A percentile compares a stretch with the other conserved stretches of the same genome.
Evolutionary conservation across 2,888 invertebrate species (phyloP).

Genomic region (Brassicogethes aeneus): DNA sequence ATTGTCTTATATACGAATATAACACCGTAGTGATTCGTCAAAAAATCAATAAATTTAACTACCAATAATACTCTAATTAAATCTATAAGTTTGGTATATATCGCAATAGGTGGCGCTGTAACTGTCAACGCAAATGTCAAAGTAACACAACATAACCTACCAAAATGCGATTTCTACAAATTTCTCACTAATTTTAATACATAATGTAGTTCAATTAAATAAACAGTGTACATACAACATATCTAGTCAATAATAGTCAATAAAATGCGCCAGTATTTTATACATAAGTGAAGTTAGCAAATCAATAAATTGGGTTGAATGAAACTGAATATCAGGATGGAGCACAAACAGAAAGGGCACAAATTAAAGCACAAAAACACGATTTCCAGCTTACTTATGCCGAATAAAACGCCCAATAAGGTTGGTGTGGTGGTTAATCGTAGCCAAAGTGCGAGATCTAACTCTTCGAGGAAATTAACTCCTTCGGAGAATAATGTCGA

Average conservation of each 20-base stretch:
- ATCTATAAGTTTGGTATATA: too few species aligned
- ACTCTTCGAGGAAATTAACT: constrained; percentile 18
- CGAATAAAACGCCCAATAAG: constrained; percentile 37
- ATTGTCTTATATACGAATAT: too few species aligned
- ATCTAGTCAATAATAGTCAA: background rate
- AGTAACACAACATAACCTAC: too few species aligned
- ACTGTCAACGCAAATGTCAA: too few species aligned
- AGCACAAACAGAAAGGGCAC: constrained; percentile 24
- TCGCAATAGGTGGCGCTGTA: too few species aligned
- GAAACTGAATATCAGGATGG: too few species aligned
- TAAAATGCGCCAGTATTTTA: background rate
- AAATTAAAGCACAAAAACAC: constrained; percentile 33
- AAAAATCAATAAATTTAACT: too few species aligned
- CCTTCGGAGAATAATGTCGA: constrained; percentile 24
- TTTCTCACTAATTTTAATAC: too few species aligned
- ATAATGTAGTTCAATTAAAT: background rate
- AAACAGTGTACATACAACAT: background rate
- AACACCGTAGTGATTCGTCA: too few species aligned
- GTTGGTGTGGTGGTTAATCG: constrained; percentile 33
- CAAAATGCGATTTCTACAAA: too few species aligned
- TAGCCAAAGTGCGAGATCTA: constrained; percentile 29
- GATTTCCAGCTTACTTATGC: constrained; percentile 33
- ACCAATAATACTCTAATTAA: too few species aligned
- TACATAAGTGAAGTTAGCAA: background rate
- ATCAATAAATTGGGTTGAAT: background rate